Conservation (phyloP, 2,113 vertebrate genomes). For the Cololabis saira region DNA sequence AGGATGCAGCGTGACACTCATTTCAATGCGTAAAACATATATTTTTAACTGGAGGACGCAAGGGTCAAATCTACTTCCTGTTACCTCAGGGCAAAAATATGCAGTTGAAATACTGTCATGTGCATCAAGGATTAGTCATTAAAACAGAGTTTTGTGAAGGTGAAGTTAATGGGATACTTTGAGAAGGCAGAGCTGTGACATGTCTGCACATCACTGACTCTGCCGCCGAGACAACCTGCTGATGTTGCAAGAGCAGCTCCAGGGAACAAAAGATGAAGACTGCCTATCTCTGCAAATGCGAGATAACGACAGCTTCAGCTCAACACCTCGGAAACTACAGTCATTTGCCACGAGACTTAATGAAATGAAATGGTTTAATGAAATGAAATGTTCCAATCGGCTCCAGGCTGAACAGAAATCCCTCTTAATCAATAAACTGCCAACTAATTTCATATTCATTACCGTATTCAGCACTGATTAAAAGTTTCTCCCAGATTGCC, state of each 20-base stretch:
- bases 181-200: not conserved
- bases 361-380: conserved; percentile 17
- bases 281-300: not conserved
- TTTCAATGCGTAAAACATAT: not conserved
- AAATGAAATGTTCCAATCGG: conserved; percentile 46
- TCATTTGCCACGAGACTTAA: not conserved
- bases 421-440: conserved; percentile 44
- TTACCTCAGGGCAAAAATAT: not conserved
- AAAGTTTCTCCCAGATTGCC: conserved; percentile 38
- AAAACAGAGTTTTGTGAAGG: not conserved
- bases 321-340: conserved; percentile 6
- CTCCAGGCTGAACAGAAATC: conserved; percentile 25
- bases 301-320: conserved; percentile 12
- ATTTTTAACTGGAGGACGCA: not conserved
- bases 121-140: conserved; percentile 11
- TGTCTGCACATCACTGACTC: conserved; percentile 3
- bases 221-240: conserved; percentile 14
- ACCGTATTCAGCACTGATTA: conserved; percentile 44
- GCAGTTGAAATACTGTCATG: conserved; percentile 8
- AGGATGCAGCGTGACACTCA: not conserved
- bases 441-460: conserved; percentile 55
- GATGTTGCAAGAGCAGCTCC: conserved; percentile 17
- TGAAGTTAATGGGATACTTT: not conserved
- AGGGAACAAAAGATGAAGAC: conserved; percentile 9
- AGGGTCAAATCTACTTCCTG: not conserved